Conservation (phyloP, 2,797 vertebrate genomes). For the Cheracebus regulus region DNA sequence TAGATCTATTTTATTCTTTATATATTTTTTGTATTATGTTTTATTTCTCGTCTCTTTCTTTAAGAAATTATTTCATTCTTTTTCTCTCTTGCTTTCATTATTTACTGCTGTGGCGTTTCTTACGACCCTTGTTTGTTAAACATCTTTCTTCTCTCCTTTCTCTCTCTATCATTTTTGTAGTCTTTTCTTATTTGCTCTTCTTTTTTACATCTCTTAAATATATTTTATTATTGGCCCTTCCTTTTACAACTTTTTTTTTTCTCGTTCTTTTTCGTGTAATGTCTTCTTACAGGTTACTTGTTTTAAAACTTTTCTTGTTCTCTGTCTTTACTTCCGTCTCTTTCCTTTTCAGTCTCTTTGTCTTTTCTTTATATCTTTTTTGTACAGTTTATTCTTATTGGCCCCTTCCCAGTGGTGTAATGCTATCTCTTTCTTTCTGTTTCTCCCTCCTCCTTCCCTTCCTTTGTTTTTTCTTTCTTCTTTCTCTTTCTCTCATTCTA, state of each 20-base stretch:
- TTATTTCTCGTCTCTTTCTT: neutral
- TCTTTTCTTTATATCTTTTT: neutral
- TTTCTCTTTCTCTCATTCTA: neutral
- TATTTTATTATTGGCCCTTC: neutral
- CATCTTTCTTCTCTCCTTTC: neutral
- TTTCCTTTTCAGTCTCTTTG: neutral
- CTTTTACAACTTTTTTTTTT: neutral
- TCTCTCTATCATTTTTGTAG: neutral
- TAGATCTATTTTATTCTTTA: neutral
- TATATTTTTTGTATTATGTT: neutral
- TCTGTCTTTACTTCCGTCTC: neutral
- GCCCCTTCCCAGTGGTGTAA: neutral
- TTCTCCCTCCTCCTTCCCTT: neutral
- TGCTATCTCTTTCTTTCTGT: neutral
- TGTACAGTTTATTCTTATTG: neutral
- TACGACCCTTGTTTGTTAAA: neutral
- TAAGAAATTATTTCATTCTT: neutral
- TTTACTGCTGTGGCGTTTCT: neutral
- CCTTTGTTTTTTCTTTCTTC: neutral
- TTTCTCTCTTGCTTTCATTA: neutral
- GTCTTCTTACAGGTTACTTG: neutral
- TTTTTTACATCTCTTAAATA: neutral
- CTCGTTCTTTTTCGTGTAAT: neutral
- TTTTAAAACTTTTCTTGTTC: neutral
- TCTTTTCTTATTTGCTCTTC: neutral